Evolutionary conservation across 2,888 invertebrate species (phyloP).

Genomic region (Macrophya alboannulata): DNA sequence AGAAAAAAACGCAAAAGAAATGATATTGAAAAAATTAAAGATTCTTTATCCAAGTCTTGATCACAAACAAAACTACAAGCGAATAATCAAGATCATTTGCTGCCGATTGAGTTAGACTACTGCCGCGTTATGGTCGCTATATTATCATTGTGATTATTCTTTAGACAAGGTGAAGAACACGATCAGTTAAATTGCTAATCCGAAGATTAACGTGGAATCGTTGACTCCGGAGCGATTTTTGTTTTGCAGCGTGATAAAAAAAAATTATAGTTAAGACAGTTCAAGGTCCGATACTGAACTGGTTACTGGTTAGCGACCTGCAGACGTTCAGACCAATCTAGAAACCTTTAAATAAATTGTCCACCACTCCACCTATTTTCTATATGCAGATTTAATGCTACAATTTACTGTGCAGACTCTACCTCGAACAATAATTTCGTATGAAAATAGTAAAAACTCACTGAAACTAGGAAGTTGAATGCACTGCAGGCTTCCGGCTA

Average conservation of each 20-base stretch:
- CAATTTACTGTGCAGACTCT: background rate
- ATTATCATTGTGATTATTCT: background rate
- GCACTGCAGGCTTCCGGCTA: background rate
- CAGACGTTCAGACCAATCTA: constrained; percentile 29
- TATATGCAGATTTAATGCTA: background rate
- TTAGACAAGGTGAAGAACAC: background rate
- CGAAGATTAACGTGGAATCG: constrained; percentile 45
- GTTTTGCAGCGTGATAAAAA: constrained; percentile 20
- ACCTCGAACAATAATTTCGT: background rate
- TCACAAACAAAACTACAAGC: background rate
- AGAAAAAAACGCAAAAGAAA: background rate
- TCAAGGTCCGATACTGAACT: constrained; percentile 53
- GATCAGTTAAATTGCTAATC: constrained; percentile 34
- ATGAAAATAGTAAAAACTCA: background rate
- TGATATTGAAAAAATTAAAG: background rate
- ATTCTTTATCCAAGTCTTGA: background rate
- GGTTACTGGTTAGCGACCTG: constrained; percentile 52
- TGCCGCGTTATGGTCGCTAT: background rate
- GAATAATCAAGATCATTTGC: constrained; percentile 6
- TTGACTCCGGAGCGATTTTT: constrained; percentile 18
- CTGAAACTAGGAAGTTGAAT: background rate
- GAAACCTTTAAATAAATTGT: constrained; percentile 26
- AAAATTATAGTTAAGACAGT: constrained; percentile 38
- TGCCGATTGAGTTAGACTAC: background rate
- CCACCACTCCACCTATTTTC: constrained; percentile 4